Percentiles rank a stretch among this genome's conserved stretches.
phyloP scores from a whole-genome alignment of 2,797 vertebrate genomes.

The Gallinago nigripennis region DNA sequence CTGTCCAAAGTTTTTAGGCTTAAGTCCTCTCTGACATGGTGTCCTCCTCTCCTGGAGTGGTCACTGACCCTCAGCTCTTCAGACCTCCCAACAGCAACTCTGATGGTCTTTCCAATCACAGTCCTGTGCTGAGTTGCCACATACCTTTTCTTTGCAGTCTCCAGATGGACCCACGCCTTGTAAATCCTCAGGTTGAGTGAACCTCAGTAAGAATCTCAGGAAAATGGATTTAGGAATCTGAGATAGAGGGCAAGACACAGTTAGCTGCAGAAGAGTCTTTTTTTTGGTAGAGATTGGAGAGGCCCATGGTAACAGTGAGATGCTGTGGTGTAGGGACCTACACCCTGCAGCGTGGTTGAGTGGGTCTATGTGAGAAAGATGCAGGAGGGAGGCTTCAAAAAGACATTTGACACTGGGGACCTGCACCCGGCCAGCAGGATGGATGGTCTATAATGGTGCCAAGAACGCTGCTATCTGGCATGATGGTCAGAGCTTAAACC shows the following conservation, averaged over 20 bases:
- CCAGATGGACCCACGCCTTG: neutral
- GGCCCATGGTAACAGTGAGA: neutral
- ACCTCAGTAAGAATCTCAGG: neutral
- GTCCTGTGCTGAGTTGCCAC: neutral
- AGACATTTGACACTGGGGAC: neutral
- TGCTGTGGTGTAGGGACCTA: neutral
- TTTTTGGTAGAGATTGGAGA: neutral
- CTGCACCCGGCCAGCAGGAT: neutral
- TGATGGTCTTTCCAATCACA: neutral
- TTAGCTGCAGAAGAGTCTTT: neutral
- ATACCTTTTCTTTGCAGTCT: neutral
- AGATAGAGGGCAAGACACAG: neutral
- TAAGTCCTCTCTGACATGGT: neutral
- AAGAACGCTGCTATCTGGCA: neutral
- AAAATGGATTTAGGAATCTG: neutral
- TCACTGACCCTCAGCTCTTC: neutral
- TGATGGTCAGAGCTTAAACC: neutral
- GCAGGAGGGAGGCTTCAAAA: neutral
- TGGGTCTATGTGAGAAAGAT: neutral
- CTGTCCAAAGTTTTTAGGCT: neutral
- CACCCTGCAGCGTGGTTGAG: neutral
- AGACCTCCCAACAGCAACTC: neutral
- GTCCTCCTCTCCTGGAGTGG: neutral
- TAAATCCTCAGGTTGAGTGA: neutral
- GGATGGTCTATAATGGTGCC: neutral